These are phyloP conservation scores for Drosophila subobscura DNA, from an alignment of 1,140 invertebrate genomes.

Conservation along the genomic window DNA sequence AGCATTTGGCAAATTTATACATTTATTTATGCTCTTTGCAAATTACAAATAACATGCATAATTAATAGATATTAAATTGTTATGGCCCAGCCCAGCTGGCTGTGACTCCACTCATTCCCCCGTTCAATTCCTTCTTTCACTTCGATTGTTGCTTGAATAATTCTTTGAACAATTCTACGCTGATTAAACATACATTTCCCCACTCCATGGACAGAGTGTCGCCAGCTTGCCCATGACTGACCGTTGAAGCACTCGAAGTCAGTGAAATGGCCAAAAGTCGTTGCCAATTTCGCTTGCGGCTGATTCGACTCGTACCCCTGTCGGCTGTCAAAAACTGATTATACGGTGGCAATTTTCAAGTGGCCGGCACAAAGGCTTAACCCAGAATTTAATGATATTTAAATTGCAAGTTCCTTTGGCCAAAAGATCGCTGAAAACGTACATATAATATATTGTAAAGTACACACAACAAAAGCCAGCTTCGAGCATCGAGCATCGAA, in stretches of 20 bases:
- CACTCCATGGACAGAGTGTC: conserved; percentile 33
- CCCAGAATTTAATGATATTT: conserved; percentile 81
- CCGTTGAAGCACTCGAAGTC: background rate
- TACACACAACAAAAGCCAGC: conserved; percentile 33
- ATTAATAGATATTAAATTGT: conserved; percentile 74
- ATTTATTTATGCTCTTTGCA: conserved; percentile 45
- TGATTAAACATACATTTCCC: conserved; percentile 35
- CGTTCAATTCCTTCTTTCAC: no score
- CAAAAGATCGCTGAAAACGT: conserved; percentile 29
- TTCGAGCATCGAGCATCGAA: conserved; percentile 50
- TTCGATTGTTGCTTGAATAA: no score
- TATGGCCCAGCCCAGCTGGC: conserved; percentile 20
- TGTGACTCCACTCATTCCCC: no score
- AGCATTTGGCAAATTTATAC: conserved; percentile 45
- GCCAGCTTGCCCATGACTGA: conserved; percentile 26
- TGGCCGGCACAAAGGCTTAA: conserved; percentile 74
- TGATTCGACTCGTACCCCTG: conserved; percentile 4
- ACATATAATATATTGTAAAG: conserved; percentile 15
- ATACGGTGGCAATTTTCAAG: conserved; percentile 81
- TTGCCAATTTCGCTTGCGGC: conserved; percentile 47
- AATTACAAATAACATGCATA: conserved; percentile 76
- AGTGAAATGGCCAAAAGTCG: conserved; percentile 14
- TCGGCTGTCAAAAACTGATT: conserved; percentile 72
- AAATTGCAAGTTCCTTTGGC: conserved; percentile 79
- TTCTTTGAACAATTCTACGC: conserved; percentile 19